phyloP scores from a whole-genome alignment of 2,888 invertebrate species.

The Encarsia formosa region DNA sequence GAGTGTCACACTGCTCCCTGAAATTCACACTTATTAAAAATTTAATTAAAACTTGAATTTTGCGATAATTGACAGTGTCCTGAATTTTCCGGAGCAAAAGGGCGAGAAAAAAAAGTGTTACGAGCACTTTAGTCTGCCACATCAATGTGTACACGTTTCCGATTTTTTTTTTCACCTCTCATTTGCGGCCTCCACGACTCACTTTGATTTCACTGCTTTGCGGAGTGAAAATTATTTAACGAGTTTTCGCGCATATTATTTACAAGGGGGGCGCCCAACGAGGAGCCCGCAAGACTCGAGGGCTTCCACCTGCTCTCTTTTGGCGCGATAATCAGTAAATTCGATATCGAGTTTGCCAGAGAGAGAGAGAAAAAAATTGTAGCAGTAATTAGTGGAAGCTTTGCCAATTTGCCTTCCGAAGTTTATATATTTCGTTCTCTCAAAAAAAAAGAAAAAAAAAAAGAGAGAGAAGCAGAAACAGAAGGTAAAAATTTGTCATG shows the following conservation, averaged over 20 bases:
- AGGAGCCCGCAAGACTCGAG: constrained; percentile 14
- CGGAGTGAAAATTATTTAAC: constrained; percentile 15
- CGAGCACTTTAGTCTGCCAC: background rate
- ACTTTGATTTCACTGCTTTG: constrained; percentile 18
- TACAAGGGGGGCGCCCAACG: constrained; percentile 11
- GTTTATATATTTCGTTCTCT: background rate
- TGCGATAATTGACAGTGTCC: constrained; percentile 32
- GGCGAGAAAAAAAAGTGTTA: background rate
- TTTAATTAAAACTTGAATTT: too few relatives aligned
- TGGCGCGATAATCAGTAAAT: constrained; percentile 14
- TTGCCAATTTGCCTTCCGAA: background rate
- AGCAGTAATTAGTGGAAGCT: constrained; percentile 16
- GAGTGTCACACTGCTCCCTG: too few relatives aligned
- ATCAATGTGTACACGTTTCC: constrained; percentile 29
- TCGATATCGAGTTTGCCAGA: constrained; percentile 14
- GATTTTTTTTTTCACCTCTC: constrained; percentile 32
- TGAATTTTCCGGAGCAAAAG: background rate
- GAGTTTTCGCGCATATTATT: background rate
- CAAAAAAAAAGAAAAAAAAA: background rate
- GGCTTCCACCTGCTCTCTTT: constrained; percentile 7
- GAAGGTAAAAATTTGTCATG: background rate
- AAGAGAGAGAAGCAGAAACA: background rate
- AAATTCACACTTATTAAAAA: too few relatives aligned
- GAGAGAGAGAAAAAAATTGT: constrained; percentile 3
- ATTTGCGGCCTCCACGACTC: background rate